Conservation (phyloP, 2,113 vertebrate genomes). For the Chloropsis cyanopogon region DNA sequence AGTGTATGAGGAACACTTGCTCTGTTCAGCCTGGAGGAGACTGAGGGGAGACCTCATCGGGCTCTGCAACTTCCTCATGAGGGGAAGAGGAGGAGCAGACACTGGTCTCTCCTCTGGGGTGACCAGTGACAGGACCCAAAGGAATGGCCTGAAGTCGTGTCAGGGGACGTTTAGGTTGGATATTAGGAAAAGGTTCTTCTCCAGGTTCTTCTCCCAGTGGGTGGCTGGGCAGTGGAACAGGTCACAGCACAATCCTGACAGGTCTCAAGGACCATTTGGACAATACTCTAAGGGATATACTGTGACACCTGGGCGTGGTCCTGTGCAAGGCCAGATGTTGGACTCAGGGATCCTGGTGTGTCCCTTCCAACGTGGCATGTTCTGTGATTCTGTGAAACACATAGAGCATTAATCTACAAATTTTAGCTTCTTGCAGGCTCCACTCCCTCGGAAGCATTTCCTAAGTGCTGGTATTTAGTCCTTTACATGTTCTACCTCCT, state of each 20-base stretch:
- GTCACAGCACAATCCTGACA: not conserved
- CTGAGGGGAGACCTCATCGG: not conserved
- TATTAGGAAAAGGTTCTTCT: not conserved
- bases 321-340: not conserved
- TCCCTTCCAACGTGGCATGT: not conserved
- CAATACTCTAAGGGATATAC: not conserved
- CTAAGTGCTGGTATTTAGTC: not conserved
- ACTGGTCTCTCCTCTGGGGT: not conserved
- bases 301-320: not conserved
- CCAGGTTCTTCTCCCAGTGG: not conserved
- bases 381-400: not conserved
- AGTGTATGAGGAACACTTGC: not conserved
- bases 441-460: not conserved
- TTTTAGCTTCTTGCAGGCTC: not conserved
- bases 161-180: not conserved
- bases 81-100: not conserved
- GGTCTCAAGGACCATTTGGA: not conserved
- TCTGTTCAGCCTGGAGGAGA: not conserved
- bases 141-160: not conserved
- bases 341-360: not conserved
- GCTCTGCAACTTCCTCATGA: not conserved
- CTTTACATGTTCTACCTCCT: not conserved
- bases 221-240: not conserved
- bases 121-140: not conserved
- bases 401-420: not conserved